Base-by-base conservation (phyloP, 1,140 invertebrate genomes). In the Aphaenogaster floridana region DNA sequence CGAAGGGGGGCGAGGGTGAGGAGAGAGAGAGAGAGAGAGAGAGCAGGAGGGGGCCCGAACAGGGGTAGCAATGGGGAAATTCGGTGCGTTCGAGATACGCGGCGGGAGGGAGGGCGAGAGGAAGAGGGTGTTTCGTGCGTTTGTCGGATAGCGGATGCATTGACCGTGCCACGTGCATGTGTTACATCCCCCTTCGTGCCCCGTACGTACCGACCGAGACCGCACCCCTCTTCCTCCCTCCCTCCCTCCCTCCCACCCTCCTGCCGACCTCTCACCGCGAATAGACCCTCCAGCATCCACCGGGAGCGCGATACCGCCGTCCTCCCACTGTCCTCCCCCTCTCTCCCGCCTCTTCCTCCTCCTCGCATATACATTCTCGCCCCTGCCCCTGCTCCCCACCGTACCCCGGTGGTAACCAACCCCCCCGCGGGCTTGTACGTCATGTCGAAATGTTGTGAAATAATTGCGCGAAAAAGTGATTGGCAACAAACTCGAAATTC, bases 401-500 rank as follows among this genome's bases (percentile, higher is more conserved):
- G 15, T 72, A 28, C 42, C 87, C 76, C 64, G 64, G 34, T 57
- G 54, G 52, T 64, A 69, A 52, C 61, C 88, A 59, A 45, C 61
- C 45, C 59, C 13, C 66, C 42, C 63, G 36, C 54, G 21, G 87
- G 86, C 93, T 92, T 93, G 86, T 93, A 93, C 92, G 93, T 94
- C 94, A 94, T 93, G 94, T 95, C 92, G 94, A 95, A 94, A 94
- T 88, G 93, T 93, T 92, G 93, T 92, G 92, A 94, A 95, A 95
- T 95, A 94, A 94, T 94, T 93, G 92, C 93, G 93, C 92, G 93
- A 93, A 94, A 95, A 95, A 94, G 92, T 94, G 93, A 94, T 95
- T 94, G 91, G 94, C 91, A 93, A 95, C 93, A 93, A 92, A 93
- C 88, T 93, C 92, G 87, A 93, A 94, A 92, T 93, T 94, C 92